Evolutionary conservation across 2,888 invertebrate species (phyloP), one percentile per base, ranked within the genome.

Genomic region (Clostera curtula): DNA sequence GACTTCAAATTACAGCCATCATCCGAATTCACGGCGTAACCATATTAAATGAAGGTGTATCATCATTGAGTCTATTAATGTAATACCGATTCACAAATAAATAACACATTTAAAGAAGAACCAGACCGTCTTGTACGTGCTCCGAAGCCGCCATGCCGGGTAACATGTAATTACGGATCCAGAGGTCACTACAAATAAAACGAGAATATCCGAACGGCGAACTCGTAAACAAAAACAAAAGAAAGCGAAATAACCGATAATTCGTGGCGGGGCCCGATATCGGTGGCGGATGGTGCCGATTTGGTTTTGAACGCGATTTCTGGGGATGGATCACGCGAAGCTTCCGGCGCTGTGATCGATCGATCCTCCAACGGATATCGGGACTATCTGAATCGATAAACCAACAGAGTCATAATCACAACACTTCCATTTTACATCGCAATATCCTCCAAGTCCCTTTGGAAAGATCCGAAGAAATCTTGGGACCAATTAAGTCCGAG

Each of bases 101-200:
- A 82, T 77, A 80, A 79, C 66, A 64, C 65, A 74, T 75, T 76
- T 73, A 77, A 68, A 74, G 59, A 61, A 70, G 73, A 64, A 69
- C 62, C 62, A 50, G 60, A 57, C 64, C 50, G 51, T 54, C 45
- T 49, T 41, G 65, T 76, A 79, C 79, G 79, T 76, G 73, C 61
- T 52, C 48, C 42, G 38, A 43, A 36, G 52, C 49, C 40, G 43
- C 41, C 52, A 52, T 43, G 58, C 44, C 56, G 49, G 58, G 56
- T 58, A 75, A 64, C 75, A 43, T 73, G 60, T 76, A 72, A 83
- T 83, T 79, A 82, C 62, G 70, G 56, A 54, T 60, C 55, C 67
- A 79, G 82, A 76, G 83, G 82, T 83, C 83, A 82, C 64, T 68
- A 70, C 74, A 71, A 76, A 77, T 70, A 76, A 76, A 75, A 60